Evolutionary conservation across 2,888 invertebrate species (phyloP).

Genomic region (Odontothrips loti): DNA sequence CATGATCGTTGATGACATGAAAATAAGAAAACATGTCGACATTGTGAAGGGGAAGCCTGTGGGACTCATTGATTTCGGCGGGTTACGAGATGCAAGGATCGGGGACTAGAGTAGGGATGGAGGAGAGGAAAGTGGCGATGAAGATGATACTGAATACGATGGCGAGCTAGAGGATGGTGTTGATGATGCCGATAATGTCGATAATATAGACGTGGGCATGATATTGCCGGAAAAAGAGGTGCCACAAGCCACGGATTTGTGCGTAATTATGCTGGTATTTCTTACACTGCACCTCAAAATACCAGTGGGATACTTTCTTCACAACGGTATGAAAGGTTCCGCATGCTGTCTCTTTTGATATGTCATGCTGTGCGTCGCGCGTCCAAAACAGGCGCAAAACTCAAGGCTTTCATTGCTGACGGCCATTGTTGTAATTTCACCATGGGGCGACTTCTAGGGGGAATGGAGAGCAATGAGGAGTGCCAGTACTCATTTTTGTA

Average conservation of each 20-base stretch:
- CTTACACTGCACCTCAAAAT: not conserved
- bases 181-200: too few species aligned
- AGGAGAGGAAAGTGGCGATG: too few species aligned
- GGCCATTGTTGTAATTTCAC: not conserved
- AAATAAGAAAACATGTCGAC: too few species aligned
- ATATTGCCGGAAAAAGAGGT: not conserved
- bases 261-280: not conserved
- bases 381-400: not conserved
- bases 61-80: too few species aligned
- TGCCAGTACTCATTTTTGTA: too few species aligned
- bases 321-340: not conserved
- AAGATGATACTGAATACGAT: too few species aligned
- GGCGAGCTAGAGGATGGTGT: too few species aligned
- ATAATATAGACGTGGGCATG: too few species aligned
- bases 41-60: too few species aligned
- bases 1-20: too few species aligned
- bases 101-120: too few species aligned
- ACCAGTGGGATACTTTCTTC: not conserved
- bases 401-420: not conserved
- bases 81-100: too few species aligned
- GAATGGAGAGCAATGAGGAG: not conserved
- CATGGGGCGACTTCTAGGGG: not conserved
- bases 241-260: not conserved
- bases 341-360: not conserved
- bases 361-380: not conserved